Percentiles rank a stretch among this genome's conserved stretches.
phyloP scores from a whole-genome alignment of 92 coral and sea anemone species.

The Plumapathes pennacea region DNA sequence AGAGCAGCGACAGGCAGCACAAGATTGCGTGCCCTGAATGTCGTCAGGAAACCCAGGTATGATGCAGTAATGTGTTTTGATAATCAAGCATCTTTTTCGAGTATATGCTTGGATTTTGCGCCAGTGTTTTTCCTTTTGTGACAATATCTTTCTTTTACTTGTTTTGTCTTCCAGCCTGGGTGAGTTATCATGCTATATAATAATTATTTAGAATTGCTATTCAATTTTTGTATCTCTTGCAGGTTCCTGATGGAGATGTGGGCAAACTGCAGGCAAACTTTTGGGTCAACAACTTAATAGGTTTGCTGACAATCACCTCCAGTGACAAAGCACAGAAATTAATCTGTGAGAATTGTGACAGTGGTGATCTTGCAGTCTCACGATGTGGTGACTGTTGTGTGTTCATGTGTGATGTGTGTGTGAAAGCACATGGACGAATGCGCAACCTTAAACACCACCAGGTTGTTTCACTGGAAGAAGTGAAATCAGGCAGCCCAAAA shows the following conservation, averaged over 20 bases:
- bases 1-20: background rate
- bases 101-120: no score
- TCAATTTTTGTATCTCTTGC: no score
- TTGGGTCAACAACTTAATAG: slow-evolving; percentile 63
- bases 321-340: background rate
- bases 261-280: slow-evolving; percentile 50
- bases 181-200: no score
- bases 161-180: no score
- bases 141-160: no score
- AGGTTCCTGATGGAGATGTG: slow-evolving; percentile 50
- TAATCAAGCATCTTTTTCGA: background rate
- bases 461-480: slow-evolving; percentile 52
- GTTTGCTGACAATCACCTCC: slow-evolving; percentile 12
- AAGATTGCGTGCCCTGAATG: slow-evolving; percentile 42
- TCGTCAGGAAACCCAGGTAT: slow-evolving; percentile 32
- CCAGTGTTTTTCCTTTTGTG: no score
- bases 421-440: slow-evolving; percentile 50
- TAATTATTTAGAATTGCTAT: no score
- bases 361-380: slow-evolving; percentile 39
- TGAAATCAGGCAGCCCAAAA: slow-evolving; percentile 24
- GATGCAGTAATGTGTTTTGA: background rate
- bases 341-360: slow-evolving; percentile 70
- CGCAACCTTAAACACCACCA: slow-evolving; percentile 47
- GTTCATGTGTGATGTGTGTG: slow-evolving; percentile 70
- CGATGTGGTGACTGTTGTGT: slow-evolving; percentile 61